Percentiles rank a stretch among this genome's conserved stretches.
phyloP scores from a whole-genome alignment of 2,888 invertebrate species.

The Carpatolechia fugitivella region DNA sequence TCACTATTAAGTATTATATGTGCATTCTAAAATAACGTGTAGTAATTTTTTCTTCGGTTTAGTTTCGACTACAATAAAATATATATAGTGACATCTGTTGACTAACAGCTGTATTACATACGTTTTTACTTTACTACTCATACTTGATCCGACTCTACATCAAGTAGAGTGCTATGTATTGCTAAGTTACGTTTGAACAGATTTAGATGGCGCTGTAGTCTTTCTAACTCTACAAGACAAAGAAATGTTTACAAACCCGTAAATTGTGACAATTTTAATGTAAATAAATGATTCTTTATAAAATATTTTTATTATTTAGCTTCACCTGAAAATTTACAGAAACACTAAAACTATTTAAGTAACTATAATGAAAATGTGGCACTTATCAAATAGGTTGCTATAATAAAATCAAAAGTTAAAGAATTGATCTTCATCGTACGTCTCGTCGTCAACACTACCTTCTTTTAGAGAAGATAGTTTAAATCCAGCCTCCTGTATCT shows the following conservation, averaged over 20 bases:
- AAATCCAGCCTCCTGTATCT: slow-evolving; percentile 71
- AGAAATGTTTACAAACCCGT: too few species aligned
- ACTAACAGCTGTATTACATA: neutral
- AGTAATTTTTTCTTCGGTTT: too few species aligned
- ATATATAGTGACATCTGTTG: neutral
- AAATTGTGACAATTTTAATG: too few species aligned
- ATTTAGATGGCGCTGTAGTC: neutral
- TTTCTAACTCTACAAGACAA: too few species aligned
- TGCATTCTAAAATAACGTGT: too few species aligned
- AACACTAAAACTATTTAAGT: slow-evolving; percentile 2
- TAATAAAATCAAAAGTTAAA: slow-evolving; percentile 59
- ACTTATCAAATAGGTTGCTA: neutral
- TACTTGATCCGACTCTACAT: neutral
- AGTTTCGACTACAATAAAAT: too few species aligned
- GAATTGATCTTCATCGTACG: slow-evolving; percentile 67
- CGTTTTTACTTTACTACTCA: neutral
- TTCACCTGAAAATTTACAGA: neutral
- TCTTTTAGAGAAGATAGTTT: slow-evolving; percentile 59
- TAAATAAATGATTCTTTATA: too few species aligned
- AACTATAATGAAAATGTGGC: neutral
- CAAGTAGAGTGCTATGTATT: neutral
- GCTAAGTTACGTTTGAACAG: neutral
- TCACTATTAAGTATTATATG: too few species aligned
- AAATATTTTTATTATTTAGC: too few species aligned
- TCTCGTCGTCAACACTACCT: slow-evolving; percentile 31